phyloP scores from a whole-genome alignment of 2,888 invertebrate species.

The Polia nebulosa region DNA sequence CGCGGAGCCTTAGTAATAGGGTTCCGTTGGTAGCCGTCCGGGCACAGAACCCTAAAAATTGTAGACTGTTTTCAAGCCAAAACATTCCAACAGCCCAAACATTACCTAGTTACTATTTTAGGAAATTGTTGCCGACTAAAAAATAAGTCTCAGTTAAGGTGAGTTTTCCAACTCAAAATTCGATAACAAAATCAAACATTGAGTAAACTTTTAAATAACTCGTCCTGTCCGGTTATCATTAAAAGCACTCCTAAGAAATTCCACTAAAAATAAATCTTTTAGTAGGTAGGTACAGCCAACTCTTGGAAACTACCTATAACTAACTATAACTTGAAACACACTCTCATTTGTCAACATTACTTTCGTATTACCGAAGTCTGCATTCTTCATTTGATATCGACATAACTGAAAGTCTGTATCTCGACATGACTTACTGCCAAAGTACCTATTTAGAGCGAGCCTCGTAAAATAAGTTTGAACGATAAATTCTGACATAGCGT shows the following conservation, averaged over 20 bases:
- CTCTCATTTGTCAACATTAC: conserved; percentile 39
- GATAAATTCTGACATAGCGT: conserved; percentile 50
- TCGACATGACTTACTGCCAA: conserved; percentile 42
- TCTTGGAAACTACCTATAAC: conserved; percentile 15
- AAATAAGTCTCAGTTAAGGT: neutral
- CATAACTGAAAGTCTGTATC: conserved; percentile 28
- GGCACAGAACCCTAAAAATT: too few relatives aligned
- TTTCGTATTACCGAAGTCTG: conserved; percentile 34
- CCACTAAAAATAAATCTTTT: neutral
- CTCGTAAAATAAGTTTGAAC: conserved; percentile 59
- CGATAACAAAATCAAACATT: neutral
- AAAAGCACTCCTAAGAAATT: too few relatives aligned
- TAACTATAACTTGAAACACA: neutral
- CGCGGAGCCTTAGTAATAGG: too few relatives aligned
- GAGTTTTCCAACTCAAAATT: neutral
- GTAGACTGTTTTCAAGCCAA: too few relatives aligned
- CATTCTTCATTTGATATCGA: conserved; percentile 27
- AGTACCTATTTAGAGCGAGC: conserved; percentile 54
- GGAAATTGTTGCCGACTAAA: neutral
- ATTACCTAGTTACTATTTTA: neutral
- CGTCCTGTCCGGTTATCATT: too few relatives aligned
- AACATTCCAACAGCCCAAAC: too few relatives aligned
- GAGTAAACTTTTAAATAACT: too few relatives aligned
- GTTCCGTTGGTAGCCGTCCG: too few relatives aligned
- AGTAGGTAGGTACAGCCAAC: neutral